Percentiles rank a stretch among this genome's conserved stretches.
phyloP scores from a whole-genome alignment of 2,113 vertebrate species.

The Condylura cristata region DNA sequence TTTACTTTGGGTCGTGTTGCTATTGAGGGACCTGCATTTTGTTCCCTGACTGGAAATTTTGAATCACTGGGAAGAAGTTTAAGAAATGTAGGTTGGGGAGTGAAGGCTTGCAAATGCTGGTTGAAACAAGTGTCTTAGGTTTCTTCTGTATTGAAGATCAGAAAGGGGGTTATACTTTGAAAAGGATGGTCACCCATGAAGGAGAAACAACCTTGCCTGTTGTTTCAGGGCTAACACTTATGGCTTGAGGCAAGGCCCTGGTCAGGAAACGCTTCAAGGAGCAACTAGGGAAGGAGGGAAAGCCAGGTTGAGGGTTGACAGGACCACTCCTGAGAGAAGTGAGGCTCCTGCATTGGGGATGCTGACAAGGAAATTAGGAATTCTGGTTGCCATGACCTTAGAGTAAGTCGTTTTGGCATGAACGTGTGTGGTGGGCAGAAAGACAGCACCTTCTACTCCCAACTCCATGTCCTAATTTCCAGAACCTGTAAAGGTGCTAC shows the following conservation, averaged over 20 bases:
- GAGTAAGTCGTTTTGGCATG: not conserved
- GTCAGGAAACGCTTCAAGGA: not conserved
- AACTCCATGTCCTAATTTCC: not conserved
- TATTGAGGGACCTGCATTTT: not conserved
- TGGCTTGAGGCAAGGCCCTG: not conserved
- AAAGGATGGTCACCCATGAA: not conserved
- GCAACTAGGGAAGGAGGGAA: not conserved
- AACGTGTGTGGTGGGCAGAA: not conserved
- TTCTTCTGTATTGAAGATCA: not conserved
- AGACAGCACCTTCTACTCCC: not conserved
- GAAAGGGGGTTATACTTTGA: not conserved
- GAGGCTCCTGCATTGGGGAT: too few relatives aligned
- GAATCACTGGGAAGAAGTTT: not conserved
- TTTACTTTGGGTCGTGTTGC: not conserved
- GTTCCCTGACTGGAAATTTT: not conserved
- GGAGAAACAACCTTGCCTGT: not conserved
- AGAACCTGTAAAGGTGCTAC: not conserved
- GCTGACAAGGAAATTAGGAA: not conserved
- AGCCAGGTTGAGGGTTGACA: not conserved
- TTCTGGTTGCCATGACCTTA: not conserved
- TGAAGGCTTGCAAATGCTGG: not conserved
- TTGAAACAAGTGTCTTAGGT: not conserved
- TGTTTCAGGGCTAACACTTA: not conserved
- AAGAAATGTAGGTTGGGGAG: not conserved
- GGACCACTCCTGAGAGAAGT: not conserved